A percentile compares a stretch with the other conserved stretches of the same genome.
Conservation (phyloP, 2,888 invertebrate genomes). For the Synanthedon formicaeformis region DNA sequence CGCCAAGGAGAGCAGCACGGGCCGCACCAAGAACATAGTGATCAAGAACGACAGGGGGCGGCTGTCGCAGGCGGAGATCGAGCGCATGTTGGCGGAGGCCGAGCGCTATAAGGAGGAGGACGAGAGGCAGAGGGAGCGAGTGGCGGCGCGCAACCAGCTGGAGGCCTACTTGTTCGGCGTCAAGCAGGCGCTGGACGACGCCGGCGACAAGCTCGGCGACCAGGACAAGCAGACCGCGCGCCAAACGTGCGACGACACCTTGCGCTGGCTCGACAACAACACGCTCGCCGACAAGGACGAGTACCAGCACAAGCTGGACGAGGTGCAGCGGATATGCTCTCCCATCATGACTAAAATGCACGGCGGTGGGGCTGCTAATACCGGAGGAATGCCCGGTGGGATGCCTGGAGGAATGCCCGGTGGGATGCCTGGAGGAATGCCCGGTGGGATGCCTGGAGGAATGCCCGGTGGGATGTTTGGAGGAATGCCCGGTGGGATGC, state of each 20-base stretch:
- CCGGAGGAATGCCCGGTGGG: constrained; percentile 42
- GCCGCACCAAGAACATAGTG: constrained; percentile 75
- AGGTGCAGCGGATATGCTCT: constrained; percentile 59
- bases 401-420: constrained; percentile 1
- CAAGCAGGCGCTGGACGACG: constrained; percentile 71
- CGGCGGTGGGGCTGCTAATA: constrained; percentile 65
- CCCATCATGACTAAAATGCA: constrained; percentile 57
- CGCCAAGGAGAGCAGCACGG: constrained; percentile 72
- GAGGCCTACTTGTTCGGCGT: constrained; percentile 72
- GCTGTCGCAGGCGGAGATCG: constrained; percentile 80
- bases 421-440: not conserved
- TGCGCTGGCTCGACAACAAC: constrained; percentile 76
- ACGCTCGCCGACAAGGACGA: constrained; percentile 69
- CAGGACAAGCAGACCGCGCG: constrained; percentile 62
- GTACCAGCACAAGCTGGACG: constrained; percentile 64
- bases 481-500: constrained; percentile 3
- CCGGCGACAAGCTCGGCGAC: constrained; percentile 60
- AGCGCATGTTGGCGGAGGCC: constrained; percentile 76
- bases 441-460: constrained; percentile 9
- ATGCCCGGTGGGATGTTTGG: constrained; percentile 8
- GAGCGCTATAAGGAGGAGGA: constrained; percentile 76
- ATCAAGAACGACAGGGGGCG: constrained; percentile 82
- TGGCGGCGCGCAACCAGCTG: constrained; percentile 73
- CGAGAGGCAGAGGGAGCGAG: constrained; percentile 70
- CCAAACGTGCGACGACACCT: constrained; percentile 55